Evolutionary conservation across 2,797 vertebrate species (phyloP).

Genomic region (Limnodromus scolopaceus): DNA sequence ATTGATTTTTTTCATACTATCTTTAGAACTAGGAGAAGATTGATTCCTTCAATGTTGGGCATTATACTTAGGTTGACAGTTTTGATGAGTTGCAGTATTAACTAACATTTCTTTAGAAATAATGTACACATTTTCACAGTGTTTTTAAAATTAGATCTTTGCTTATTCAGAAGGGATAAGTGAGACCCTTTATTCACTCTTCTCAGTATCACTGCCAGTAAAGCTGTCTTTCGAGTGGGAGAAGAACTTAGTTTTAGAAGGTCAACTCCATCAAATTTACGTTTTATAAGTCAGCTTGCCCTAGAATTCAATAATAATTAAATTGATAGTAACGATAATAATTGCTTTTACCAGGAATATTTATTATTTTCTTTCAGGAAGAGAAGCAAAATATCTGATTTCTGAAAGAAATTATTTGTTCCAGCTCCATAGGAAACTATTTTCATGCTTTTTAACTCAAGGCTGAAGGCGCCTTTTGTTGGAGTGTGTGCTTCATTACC

Average conservation of each 20-base stretch:
- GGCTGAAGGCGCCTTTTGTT: background rate
- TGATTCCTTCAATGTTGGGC: background rate
- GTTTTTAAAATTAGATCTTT: background rate
- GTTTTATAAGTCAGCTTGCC: background rate
- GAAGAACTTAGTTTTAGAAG: background rate
- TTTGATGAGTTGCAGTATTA: background rate
- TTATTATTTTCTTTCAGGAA: background rate
- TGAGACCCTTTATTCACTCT: background rate
- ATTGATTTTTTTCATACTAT: background rate
- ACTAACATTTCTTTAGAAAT: background rate
- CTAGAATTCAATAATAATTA: background rate
- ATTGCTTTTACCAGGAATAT: background rate
- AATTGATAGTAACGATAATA: background rate
- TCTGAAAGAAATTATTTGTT: background rate
- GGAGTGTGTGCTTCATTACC: background rate
- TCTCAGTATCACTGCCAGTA: background rate
- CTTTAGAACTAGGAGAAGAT: background rate
- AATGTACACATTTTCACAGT: background rate
- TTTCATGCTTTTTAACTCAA: background rate
- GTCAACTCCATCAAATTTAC: background rate
- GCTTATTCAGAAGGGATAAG: background rate
- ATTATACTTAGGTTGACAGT: background rate
- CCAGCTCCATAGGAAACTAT: background rate
- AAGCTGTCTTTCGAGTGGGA: background rate
- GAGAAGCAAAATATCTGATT: background rate